These are phyloP conservation scores for Biston stratarius DNA, from an alignment of 2,888 invertebrate genomes.

Conservation along the genomic window DNA sequence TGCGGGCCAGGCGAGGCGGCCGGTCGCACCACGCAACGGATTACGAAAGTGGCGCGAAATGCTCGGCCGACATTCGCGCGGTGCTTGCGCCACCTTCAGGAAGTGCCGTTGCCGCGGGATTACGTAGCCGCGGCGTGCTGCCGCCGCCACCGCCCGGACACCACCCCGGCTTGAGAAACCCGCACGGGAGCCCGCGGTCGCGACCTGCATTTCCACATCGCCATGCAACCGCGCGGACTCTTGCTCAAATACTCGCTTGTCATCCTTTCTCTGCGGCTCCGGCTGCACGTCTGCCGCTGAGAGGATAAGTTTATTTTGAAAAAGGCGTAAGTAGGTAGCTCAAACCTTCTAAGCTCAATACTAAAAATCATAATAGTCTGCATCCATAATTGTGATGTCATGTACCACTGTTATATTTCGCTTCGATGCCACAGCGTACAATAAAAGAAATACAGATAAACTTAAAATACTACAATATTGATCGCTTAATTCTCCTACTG, in stretches of 20 bases:
- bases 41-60: constrained; percentile 87
- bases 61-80: constrained; percentile 85
- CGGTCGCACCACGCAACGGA: constrained; percentile 84
- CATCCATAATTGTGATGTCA: too few species aligned
- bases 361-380: too few species aligned
- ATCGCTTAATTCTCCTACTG: too few species aligned
- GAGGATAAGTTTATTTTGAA: neutral
- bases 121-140: constrained; percentile 73
- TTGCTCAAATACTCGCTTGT: constrained; percentile 35
- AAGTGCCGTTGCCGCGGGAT: constrained; percentile 83
- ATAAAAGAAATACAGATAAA: too few species aligned
- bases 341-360: neutral
- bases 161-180: constrained; percentile 67
- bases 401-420: too few species aligned
- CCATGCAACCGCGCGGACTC: constrained; percentile 35
- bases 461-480: too few species aligned
- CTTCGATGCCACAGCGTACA: too few species aligned
- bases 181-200: constrained; percentile 63
- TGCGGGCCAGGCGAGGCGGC: constrained; percentile 81
- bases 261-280: constrained; percentile 52
- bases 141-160: constrained; percentile 58
- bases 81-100: constrained; percentile 85
- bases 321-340: neutral
- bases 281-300: neutral
- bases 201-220: constrained; percentile 52